Conservation (phyloP, 2,888 invertebrate genomes). For the Aleiodes alternator region DNA sequence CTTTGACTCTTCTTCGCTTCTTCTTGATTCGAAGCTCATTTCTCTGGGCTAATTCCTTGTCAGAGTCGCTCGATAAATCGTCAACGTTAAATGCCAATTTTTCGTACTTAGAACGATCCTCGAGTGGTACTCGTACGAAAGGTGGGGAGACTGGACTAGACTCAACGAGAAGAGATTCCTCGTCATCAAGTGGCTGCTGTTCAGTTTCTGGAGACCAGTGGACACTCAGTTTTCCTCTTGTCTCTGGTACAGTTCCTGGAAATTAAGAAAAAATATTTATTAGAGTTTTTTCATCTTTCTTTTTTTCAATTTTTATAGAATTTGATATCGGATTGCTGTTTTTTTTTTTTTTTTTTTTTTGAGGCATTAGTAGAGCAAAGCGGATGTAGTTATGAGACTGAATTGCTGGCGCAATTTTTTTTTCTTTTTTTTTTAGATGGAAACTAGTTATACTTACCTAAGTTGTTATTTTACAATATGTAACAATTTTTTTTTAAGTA, state of each 20-base stretch:
- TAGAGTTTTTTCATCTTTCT: background rate
- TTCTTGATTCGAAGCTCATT: slow-evolving; percentile 74
- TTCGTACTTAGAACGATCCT: slow-evolving; percentile 86
- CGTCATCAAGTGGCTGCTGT: slow-evolving; percentile 69
- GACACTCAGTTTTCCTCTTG: slow-evolving; percentile 52
- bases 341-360: slow-evolving; percentile 6
- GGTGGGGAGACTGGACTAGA: slow-evolving; percentile 75
- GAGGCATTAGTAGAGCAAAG: slow-evolving; percentile 25
- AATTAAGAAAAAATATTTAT: slow-evolving; percentile 51
- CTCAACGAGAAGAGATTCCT: slow-evolving; percentile 72
- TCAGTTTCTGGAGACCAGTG: slow-evolving; percentile 69
- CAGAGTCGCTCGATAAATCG: slow-evolving; percentile 77
- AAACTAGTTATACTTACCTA: slow-evolving; percentile 57
- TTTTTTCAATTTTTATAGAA: background rate
- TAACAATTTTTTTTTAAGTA: no score
- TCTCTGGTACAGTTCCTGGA: slow-evolving; percentile 62
- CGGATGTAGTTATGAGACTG: slow-evolving; percentile 25
- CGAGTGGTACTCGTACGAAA: slow-evolving; percentile 80
- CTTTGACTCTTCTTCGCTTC: slow-evolving; percentile 66
- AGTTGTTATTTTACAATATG: background rate
- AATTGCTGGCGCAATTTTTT: slow-evolving; percentile 16
- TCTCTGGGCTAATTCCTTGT: slow-evolving; percentile 69
- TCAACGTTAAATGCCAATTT: slow-evolving; percentile 81
- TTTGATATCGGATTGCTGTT: background rate
- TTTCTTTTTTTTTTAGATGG: background rate